phyloP scores from a whole-genome alignment of 2,797 vertebrate species.

The Cheirogaleus major region DNA sequence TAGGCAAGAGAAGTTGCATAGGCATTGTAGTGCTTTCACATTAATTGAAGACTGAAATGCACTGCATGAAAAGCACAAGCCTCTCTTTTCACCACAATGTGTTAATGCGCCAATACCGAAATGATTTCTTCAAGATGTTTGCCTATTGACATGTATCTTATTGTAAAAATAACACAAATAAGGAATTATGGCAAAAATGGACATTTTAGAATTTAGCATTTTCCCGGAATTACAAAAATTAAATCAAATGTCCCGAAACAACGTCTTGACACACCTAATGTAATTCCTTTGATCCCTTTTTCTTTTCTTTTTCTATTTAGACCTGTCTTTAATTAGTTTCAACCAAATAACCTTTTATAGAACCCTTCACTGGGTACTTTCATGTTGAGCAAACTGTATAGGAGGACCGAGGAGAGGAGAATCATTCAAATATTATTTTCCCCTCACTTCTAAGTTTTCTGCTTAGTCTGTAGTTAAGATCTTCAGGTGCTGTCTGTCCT shows the following conservation, averaged over 20 bases:
- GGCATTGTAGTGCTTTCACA: constrained; percentile 91
- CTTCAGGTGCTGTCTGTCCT: constrained; percentile 84
- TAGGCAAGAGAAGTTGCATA: constrained; percentile 90
- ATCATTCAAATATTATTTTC: constrained; percentile 83
- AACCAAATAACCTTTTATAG: constrained; percentile 85
- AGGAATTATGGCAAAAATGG: constrained; percentile 80
- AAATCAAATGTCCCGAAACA: constrained; percentile 82
- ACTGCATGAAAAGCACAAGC: constrained; percentile 88
- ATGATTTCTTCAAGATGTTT: constrained; percentile 86
- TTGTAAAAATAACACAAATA: constrained; percentile 85
- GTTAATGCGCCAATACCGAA: constrained; percentile 86
- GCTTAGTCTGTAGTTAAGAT: constrained; percentile 83
- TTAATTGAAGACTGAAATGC: constrained; percentile 92
- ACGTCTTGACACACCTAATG: constrained; percentile 84
- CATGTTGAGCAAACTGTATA: constrained; percentile 79
- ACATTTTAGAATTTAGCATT: constrained; percentile 82
- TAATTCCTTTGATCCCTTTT: constrained; percentile 86
- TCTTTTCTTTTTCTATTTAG: constrained; percentile 87
- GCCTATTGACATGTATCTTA: constrained; percentile 86
- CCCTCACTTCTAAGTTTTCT: constrained; percentile 80
- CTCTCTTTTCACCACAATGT: constrained; percentile 88
- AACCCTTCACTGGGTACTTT: constrained; percentile 84
- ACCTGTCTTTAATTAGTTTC: constrained; percentile 89
- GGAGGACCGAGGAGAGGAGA: constrained; percentile 24
- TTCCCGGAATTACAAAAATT: constrained; percentile 83